phyloP scores from a whole-genome alignment of 2,797 vertebrate genomes.

The Gallinago solitaria region DNA sequence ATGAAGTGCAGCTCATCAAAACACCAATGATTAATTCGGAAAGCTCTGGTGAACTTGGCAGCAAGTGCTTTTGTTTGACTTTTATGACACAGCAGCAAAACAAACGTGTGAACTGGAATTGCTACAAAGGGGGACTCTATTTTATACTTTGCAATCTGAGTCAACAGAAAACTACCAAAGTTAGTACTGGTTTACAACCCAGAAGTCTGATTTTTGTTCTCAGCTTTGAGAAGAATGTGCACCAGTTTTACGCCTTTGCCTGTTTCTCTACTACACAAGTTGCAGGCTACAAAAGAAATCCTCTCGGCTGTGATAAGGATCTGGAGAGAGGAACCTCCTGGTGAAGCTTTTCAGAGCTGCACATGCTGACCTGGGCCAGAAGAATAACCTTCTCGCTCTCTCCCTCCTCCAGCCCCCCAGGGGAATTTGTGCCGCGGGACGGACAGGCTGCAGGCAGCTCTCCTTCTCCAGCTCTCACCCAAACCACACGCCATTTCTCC shows the following conservation, averaged over 20 bases:
- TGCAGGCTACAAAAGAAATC: background rate
- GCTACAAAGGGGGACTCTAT: background rate
- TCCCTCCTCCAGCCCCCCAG: background rate
- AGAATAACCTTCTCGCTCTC: background rate
- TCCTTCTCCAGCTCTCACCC: conserved; percentile 10
- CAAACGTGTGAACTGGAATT: background rate
- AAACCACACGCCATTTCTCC: conserved; percentile 3
- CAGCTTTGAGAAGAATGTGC: background rate
- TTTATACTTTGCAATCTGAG: background rate
- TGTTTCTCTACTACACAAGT: background rate
- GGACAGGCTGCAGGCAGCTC: background rate
- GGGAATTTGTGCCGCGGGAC: background rate
- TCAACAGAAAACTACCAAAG: background rate
- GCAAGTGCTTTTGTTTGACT: background rate
- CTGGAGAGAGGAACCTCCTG: background rate
- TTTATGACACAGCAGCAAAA: background rate
- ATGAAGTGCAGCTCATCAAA: background rate
- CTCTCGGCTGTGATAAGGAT: background rate
- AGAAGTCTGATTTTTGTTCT: background rate
- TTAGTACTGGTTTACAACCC: background rate
- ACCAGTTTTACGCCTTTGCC: background rate
- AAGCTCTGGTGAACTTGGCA: background rate
- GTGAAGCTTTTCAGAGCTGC: background rate
- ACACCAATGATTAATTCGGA: background rate
- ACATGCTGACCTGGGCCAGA: background rate